A percentile compares a stretch with the other conserved stretches of the same genome.
phyloP scores from a whole-genome alignment of 2,888 invertebrate species.

The Teleiodes luculella region DNA sequence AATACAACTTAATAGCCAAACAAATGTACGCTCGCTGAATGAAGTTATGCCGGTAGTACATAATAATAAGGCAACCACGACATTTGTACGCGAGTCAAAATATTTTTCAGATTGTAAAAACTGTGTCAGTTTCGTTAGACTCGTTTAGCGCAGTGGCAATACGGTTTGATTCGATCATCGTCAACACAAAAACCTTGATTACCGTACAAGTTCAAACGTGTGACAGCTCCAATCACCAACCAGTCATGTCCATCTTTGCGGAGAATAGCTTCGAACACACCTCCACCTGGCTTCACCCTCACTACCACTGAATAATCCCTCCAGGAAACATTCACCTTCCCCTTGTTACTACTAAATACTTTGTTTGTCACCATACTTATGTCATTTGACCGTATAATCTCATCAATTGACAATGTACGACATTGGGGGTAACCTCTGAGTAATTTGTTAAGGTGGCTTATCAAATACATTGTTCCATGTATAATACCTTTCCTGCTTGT shows the following conservation, averaged over 20 bases:
- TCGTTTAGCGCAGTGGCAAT: neutral
- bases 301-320: constrained; percentile 1
- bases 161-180: neutral
- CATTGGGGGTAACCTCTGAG: neutral
- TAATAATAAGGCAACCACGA: too few species aligned
- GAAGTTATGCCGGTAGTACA: too few species aligned
- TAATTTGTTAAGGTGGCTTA: neutral
- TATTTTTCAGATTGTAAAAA: too few species aligned
- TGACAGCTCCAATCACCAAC: neutral
- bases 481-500: neutral
- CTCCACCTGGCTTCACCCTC: constrained; percentile 2
- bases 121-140: too few species aligned
- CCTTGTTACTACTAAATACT: too few species aligned
- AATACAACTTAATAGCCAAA: too few species aligned
- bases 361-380: neutral
- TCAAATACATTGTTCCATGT: neutral
- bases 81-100: too few species aligned
- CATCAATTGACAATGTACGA: neutral
- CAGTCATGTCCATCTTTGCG: neutral
- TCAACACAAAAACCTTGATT: constrained; percentile 4
- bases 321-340: constrained; percentile 28
- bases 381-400: neutral
- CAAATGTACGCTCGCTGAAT: too few species aligned
- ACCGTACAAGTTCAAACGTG: constrained; percentile 7
- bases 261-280: constrained; percentile 11